These are phyloP conservation scores for Triplophysa tibetana DNA, from an alignment of 2,113 vertebrate species.

Conservation along the genomic window DNA sequence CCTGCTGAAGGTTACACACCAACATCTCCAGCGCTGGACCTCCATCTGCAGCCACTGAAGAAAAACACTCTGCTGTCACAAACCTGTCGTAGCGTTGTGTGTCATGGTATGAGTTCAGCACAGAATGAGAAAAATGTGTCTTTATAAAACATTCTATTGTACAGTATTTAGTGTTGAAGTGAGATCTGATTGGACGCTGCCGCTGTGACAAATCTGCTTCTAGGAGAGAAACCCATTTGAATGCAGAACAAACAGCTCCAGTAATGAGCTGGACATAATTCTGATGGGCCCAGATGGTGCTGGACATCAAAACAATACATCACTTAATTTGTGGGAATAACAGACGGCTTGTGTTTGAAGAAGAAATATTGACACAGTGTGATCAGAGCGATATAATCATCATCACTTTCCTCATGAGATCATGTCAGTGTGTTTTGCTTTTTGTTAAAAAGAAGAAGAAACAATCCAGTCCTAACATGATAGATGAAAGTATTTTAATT, in stretches of 20 bases:
- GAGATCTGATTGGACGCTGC: neutral
- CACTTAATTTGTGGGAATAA: conserved; percentile 19
- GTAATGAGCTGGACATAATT: neutral
- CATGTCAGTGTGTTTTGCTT: neutral
- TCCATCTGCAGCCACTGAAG: too few relatives aligned
- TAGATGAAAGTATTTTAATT: too few relatives aligned
- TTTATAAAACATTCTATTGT: too few relatives aligned
- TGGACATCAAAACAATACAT: conserved; percentile 16
- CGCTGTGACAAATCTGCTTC: neutral
- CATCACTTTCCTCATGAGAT: neutral
- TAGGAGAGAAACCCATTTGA: conserved; percentile 14
- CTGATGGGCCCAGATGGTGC: conserved; percentile 22
- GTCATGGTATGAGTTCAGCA: too few relatives aligned
- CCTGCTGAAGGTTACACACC: conserved; percentile 75
- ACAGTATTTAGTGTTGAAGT: neutral
- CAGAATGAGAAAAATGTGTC: too few relatives aligned
- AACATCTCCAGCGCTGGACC: conserved; percentile 7
- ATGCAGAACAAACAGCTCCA: conserved; percentile 41
- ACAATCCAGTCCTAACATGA: too few relatives aligned
- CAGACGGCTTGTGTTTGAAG: conserved; percentile 15
- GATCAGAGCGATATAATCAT: neutral
- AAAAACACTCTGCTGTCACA: too few relatives aligned
- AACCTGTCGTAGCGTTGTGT: too few relatives aligned
- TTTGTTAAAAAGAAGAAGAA: too few relatives aligned
- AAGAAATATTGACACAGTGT: conserved; percentile 14